Evolutionary conservation across 2,888 invertebrate species (phyloP).

Genomic region (Macrosoma leucophasiata): DNA sequence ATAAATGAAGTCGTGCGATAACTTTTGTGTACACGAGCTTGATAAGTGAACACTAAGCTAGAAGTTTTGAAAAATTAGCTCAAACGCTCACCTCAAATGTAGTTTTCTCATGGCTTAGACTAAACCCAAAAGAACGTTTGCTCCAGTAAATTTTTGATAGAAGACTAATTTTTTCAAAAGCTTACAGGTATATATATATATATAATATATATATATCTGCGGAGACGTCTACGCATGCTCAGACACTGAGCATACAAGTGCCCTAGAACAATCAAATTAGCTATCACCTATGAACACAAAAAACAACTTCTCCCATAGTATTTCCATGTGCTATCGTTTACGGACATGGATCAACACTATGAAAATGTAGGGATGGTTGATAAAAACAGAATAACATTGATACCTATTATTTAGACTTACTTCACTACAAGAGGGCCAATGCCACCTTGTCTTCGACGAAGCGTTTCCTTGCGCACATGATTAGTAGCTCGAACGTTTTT

Average conservation of each 20-base stretch:
- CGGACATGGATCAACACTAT: slow-evolving; percentile 1
- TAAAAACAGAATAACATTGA: no score
- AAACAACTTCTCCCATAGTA: slow-evolving; percentile 2
- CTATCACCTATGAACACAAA: slow-evolving; percentile 2
- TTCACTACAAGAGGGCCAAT: slow-evolving; percentile 1
- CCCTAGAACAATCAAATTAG: slow-evolving; percentile 6
- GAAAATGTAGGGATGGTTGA: not conserved
- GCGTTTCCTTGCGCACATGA: slow-evolving; percentile 4
- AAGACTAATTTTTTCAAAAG: no score
- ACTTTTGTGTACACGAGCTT: slow-evolving; percentile 4
- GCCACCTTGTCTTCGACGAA: slow-evolving; percentile 1
- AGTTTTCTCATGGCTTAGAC: slow-evolving; percentile 6
- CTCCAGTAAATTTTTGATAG: slow-evolving; percentile 6
- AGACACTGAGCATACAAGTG: slow-evolving; percentile 2
- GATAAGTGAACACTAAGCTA: slow-evolving; percentile 9
- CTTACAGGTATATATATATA: no score
- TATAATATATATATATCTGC: no score
- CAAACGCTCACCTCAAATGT: slow-evolving; percentile 10
- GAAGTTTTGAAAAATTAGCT: slow-evolving; percentile 7
- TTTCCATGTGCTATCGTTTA: slow-evolving; percentile 3
- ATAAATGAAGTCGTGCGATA: slow-evolving; percentile 6
- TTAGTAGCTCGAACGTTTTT: slow-evolving; percentile 4
- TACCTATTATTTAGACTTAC: no score
- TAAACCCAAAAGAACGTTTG: slow-evolving; percentile 6
- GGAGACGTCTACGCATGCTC: no score